Evolutionary conservation across 2,797 vertebrate genomes (phyloP).

Genomic region (Halcyon leucocephala): DNA sequence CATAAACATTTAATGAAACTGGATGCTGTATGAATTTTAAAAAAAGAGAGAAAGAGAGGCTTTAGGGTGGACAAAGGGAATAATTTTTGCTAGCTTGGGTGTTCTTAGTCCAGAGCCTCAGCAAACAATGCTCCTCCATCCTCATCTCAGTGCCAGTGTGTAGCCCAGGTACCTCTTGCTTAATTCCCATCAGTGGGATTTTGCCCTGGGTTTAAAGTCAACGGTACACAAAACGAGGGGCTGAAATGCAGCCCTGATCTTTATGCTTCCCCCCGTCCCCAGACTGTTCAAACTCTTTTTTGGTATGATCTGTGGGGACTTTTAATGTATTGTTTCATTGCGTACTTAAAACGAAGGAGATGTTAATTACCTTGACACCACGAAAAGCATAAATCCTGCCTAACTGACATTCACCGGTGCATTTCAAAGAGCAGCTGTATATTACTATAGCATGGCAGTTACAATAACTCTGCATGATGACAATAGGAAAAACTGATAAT

Average conservation of each 20-base stretch:
- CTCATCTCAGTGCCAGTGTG: fast-evolving
- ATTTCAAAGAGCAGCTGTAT: constrained; percentile 59
- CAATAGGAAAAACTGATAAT: constrained; percentile 47
- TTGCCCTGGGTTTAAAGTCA: background rate
- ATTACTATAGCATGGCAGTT: background rate
- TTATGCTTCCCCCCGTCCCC: background rate
- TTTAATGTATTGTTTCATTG: background rate
- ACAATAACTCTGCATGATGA: background rate
- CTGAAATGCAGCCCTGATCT: background rate
- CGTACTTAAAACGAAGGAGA: background rate
- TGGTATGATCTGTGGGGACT: background rate
- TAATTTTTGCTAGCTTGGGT: background rate
- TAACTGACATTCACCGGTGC: background rate
- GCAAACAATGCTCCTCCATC: background rate
- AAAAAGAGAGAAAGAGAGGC: background rate
- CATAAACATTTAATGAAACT: constrained; percentile 82
- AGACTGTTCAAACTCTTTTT: background rate
- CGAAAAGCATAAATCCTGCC: background rate
- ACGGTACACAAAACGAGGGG: background rate
- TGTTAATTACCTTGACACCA: background rate
- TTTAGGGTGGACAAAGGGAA: constrained; percentile 58
- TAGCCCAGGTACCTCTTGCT: background rate
- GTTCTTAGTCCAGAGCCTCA: background rate
- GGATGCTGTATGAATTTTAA: constrained; percentile 43
- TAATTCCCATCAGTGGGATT: background rate